Percentiles rank a stretch among this genome's conserved stretches.
phyloP scores from a whole-genome alignment of 2,113 vertebrate species.

The Oncorhynchus masou region DNA sequence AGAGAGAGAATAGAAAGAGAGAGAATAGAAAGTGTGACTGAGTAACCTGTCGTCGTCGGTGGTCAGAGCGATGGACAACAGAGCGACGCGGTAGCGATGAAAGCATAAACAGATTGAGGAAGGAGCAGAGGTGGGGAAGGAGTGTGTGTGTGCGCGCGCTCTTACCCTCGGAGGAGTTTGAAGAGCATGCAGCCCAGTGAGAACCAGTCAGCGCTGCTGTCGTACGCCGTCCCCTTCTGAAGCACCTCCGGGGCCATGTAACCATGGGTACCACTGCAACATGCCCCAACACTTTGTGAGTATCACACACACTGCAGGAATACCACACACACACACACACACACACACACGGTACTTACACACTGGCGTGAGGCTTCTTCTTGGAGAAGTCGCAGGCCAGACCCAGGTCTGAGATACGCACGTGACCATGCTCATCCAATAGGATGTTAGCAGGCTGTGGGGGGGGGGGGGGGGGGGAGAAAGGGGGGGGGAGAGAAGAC shows the following conservation, averaged over 20 bases:
- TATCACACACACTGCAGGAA: background rate
- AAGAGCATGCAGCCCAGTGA: conserved; percentile 98
- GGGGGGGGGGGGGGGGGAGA: background rate
- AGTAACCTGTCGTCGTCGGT: too few species aligned
- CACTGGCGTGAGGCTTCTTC: conserved; percentile 97
- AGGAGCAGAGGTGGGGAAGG: background rate
- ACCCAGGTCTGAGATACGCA: conserved; percentile 95
- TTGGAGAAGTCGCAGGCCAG: conserved; percentile 98
- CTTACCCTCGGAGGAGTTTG: conserved; percentile 96
- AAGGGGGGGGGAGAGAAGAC: background rate
- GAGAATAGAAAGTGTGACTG: background rate
- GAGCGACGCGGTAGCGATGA: too few species aligned
- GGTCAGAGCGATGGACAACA: background rate
- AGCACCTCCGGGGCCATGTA: conserved; percentile 99
- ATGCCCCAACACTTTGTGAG: background rate
- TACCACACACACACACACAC: background rate
- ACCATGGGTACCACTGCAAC: conserved; percentile 88
- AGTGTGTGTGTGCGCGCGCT: background rate
- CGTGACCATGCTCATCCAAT: conserved; percentile 92
- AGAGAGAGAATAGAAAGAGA: background rate
- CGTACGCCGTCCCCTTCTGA: conserved; percentile 95
- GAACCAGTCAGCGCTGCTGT: conserved; percentile 99
- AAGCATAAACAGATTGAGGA: background rate
- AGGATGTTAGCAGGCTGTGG: conserved; percentile 94
- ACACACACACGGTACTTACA: conserved; percentile 77